Evolutionary conservation across 2,113 vertebrate genomes (phyloP).

Genomic region (Mionectes macconnelli): DNA sequence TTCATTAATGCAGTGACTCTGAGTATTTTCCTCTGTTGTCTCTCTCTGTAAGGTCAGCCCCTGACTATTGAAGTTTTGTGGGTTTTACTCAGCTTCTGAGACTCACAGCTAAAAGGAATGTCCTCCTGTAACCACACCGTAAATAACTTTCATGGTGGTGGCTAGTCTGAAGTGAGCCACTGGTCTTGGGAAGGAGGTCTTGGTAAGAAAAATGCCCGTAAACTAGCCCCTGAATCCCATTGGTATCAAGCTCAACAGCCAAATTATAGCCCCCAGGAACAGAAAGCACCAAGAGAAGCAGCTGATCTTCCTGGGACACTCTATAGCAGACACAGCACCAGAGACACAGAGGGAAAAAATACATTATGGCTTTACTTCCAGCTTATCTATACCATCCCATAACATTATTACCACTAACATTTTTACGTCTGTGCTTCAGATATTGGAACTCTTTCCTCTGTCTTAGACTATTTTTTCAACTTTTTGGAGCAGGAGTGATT

Average conservation of each 20-base stretch:
- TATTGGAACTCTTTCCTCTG: neutral
- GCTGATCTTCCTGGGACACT: neutral
- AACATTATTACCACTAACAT: neutral
- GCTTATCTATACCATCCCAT: neutral
- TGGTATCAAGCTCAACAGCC: fast-evolving
- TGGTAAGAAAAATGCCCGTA: neutral
- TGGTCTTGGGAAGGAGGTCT: neutral
- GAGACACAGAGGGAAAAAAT: neutral
- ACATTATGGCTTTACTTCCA: neutral
- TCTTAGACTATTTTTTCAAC: neutral
- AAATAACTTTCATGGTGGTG: slow-evolving; percentile 45
- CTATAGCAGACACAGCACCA: neutral
- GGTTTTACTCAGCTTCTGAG: slow-evolving; percentile 35
- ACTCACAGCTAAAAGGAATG: slow-evolving; percentile 19
- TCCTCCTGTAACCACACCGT: slow-evolving; percentile 6
- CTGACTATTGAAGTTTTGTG: slow-evolving; percentile 15
- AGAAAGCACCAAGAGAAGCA: fast-evolving
- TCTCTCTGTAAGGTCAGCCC: slow-evolving; percentile 30
- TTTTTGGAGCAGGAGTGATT: neutral
- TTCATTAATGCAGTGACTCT: slow-evolving; percentile 23
- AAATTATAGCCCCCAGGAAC: neutral
- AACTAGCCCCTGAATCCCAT: neutral
- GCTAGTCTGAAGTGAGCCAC: neutral
- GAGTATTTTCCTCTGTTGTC: neutral
- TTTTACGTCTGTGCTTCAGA: neutral